Percentiles rank a stretch among this genome's conserved stretches.
These are phyloP conservation scores for Scolopax rusticola DNA, from an alignment of 2,797 vertebrate genomes.

Conservation along the genomic window DNA sequence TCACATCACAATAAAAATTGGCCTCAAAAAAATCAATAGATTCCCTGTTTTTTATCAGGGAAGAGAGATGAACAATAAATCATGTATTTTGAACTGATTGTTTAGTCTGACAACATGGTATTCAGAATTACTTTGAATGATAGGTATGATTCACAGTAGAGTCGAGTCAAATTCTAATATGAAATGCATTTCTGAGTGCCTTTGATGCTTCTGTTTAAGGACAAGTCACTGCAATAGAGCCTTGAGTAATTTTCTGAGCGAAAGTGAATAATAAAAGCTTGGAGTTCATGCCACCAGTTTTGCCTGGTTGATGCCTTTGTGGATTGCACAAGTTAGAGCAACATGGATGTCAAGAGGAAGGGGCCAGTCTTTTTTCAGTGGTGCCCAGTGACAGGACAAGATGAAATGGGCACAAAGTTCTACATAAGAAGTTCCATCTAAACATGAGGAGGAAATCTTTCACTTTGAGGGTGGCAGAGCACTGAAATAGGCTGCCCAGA, in stretches of 20 bases:
- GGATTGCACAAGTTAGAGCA: background rate
- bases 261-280: background rate
- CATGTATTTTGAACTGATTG: conserved; percentile 42
- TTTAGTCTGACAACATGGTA: conserved; percentile 52
- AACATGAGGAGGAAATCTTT: too few relatives aligned
- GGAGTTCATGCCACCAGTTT: background rate
- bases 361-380: too few relatives aligned
- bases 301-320: background rate
- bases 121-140: conserved; percentile 55
- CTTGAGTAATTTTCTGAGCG: background rate
- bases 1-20: conserved; percentile 61
- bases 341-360: background rate
- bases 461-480: too few relatives aligned
- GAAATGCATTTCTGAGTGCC: background rate
- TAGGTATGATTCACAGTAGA: background rate
- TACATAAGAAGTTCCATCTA: too few relatives aligned
- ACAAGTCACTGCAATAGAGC: background rate
- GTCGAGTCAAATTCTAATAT: background rate
- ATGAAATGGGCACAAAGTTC: too few relatives aligned
- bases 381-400: too few relatives aligned
- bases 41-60: conserved; percentile 39
- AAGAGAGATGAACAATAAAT: conserved; percentile 54
- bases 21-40: conserved; percentile 70
- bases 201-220: background rate
- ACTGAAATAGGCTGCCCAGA: too few relatives aligned